Conservation (phyloP, 2,113 vertebrate genomes). For the Symphodus melops region DNA sequence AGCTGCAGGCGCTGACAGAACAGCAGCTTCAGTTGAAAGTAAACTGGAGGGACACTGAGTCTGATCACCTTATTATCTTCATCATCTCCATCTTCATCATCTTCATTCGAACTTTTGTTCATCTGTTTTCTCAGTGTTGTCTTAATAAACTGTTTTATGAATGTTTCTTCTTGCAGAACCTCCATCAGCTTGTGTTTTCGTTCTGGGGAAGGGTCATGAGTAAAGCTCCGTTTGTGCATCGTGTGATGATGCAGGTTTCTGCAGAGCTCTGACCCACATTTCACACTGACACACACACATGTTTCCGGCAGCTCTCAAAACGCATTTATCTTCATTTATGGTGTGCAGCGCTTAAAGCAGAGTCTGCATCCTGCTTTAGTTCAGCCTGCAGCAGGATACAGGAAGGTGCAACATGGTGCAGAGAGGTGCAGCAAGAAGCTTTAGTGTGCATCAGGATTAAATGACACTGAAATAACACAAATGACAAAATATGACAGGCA, state of each 20-base stretch:
- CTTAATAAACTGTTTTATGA: background rate
- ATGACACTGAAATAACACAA: too few species aligned
- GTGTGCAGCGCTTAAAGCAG: background rate
- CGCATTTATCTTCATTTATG: conserved; percentile 59
- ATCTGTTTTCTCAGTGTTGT: too few species aligned
- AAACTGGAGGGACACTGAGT: background rate
- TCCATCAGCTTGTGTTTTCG: background rate
- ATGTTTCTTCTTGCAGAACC: background rate
- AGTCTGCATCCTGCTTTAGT: too few species aligned
- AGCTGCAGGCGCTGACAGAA: conserved; percentile 67
- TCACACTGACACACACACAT: conserved; percentile 54
- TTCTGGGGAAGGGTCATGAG: background rate
- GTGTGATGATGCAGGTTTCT: conserved; percentile 43
- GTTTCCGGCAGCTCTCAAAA: conserved; percentile 78
- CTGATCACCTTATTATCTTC: background rate
- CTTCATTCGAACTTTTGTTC: too few species aligned
- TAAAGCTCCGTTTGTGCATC: conserved; percentile 17
- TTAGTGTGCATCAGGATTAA: too few species aligned
- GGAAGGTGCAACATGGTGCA: too few species aligned
- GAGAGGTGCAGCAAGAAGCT: too few species aligned
- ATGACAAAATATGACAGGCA: too few species aligned
- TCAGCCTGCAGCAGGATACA: too few species aligned
- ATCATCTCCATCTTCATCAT: too few species aligned
- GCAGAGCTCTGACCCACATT: conserved; percentile 75
- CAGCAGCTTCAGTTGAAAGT: background rate